phyloP scores from a whole-genome alignment of 2,797 vertebrate genomes.

The Sciurus vulgaris region DNA sequence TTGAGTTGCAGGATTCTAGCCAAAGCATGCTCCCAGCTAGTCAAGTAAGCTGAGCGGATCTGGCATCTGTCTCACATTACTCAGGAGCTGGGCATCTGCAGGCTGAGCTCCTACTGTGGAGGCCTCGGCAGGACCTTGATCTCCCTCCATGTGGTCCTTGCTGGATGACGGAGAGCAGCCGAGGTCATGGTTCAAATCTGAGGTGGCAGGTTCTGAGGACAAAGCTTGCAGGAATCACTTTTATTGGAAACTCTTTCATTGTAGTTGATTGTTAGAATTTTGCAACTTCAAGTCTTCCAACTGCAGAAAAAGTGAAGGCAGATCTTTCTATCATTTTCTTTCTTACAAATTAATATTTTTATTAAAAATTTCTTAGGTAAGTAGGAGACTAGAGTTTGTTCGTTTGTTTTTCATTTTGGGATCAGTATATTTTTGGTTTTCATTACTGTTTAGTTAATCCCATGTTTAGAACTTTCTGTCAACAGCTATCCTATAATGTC shows the following conservation, averaged over 20 bases:
- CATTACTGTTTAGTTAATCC: background rate
- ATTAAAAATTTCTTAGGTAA: constrained; percentile 15
- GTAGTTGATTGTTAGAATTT: constrained; percentile 6
- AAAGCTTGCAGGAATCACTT: constrained; percentile 60
- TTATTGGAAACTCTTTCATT: constrained; percentile 62
- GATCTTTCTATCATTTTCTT: background rate
- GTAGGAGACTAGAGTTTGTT: background rate
- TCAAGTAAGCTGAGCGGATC: constrained; percentile 77
- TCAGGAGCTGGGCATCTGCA: constrained; percentile 70
- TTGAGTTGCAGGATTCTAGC: constrained; percentile 66
- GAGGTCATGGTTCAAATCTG: constrained; percentile 68
- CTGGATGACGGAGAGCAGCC: constrained; percentile 57
- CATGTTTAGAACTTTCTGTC: constrained; percentile 17
- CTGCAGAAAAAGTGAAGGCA: background rate
- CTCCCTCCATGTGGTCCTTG: constrained; percentile 66
- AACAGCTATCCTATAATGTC: background rate
- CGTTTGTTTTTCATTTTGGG: background rate
- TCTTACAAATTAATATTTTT: background rate
- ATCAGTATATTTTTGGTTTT: background rate
- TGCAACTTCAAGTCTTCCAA: background rate
- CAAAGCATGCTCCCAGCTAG: constrained; percentile 67
- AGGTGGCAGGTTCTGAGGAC: constrained; percentile 41
- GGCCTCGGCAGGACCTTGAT: constrained; percentile 78
- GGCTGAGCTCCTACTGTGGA: constrained; percentile 74
- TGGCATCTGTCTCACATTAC: constrained; percentile 84